Conservation (phyloP, 2,113 vertebrate species). For the Laterallus jamaicensis region DNA sequence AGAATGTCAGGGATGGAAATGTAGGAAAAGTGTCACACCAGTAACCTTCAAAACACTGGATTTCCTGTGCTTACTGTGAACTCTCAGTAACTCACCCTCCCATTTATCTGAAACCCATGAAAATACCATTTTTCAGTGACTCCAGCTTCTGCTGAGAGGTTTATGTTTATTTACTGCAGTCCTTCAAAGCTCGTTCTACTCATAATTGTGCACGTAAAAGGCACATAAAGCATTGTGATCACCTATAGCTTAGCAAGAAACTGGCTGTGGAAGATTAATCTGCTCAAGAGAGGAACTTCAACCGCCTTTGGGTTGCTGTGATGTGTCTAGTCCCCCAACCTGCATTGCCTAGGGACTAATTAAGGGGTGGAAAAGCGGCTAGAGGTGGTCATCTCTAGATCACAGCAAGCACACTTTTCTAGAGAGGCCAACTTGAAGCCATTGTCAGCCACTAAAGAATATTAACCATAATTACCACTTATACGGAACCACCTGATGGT, state of each 20-base stretch:
- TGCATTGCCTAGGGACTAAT: neutral
- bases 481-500: fast-evolving
- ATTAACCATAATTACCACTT: neutral
- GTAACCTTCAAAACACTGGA: neutral
- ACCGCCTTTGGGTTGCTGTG: fast-evolving
- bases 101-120: neutral
- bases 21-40: neutral
- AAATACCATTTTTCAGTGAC: neutral
- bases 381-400: neutral
- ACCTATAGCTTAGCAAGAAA: neutral
- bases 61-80: neutral
- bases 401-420: neutral
- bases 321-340: neutral
- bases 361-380: neutral
- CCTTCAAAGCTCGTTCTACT: neutral
- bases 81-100: neutral
- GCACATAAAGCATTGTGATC: neutral
- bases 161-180: neutral
- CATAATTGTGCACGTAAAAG: neutral
- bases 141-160: neutral
- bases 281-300: neutral
- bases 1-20: neutral
- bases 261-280: neutral
- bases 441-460: neutral
- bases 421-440: neutral